Evolutionary conservation across 2,113 vertebrate species (phyloP).

Genomic region (Labeo catla): DNA sequence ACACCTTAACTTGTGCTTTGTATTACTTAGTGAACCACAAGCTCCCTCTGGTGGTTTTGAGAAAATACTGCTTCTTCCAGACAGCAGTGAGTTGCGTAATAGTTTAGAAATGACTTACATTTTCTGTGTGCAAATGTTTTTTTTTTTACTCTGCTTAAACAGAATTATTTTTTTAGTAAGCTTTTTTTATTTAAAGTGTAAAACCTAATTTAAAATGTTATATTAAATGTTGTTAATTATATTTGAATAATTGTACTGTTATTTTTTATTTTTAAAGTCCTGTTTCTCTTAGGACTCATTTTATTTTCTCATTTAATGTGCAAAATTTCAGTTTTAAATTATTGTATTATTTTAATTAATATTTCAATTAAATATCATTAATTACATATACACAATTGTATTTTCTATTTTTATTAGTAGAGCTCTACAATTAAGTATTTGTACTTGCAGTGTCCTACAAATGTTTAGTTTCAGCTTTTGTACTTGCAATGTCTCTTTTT

Average conservation of each 20-base stretch:
- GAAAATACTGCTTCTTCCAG: neutral
- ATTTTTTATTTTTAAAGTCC: no score
- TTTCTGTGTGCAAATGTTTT: neutral
- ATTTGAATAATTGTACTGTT: neutral
- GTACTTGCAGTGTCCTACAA: no score
- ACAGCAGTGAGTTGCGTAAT: neutral
- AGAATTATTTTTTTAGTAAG: neutral
- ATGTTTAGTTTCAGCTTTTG: no score
- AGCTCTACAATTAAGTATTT: no score
- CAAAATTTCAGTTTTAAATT: no score
- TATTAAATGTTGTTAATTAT: neutral
- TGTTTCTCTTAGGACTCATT: no score
- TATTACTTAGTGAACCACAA: slow-evolving; percentile 13
- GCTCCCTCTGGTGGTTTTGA: slow-evolving; percentile 54
- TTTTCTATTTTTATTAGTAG: neutral
- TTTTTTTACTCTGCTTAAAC: neutral
- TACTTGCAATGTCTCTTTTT: no score
- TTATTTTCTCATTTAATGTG: no score
- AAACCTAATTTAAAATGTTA: neutral
- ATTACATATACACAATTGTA: neutral
- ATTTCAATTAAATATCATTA: neutral
- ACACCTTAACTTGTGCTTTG: neutral
- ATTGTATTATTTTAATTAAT: neutral
- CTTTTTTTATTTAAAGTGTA: no score
- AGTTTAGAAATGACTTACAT: neutral